Base-by-base conservation (phyloP, 2,113 vertebrate species). In the Callopanchax toddi region DNA sequence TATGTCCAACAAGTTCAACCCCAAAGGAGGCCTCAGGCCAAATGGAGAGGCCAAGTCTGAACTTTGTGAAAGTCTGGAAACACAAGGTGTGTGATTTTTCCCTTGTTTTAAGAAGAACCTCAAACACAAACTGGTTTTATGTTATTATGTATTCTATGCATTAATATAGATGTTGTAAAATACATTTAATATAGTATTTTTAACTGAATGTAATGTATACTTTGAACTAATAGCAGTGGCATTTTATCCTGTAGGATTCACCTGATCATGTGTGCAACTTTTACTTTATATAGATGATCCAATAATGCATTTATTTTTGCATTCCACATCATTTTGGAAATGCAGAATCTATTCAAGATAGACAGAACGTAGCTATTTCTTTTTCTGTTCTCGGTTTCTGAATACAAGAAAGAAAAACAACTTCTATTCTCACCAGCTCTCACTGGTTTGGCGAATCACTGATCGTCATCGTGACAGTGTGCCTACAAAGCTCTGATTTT, bases 1-100 rank as follows among this genome's bases (percentile, higher is more conserved):
- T 77, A 98, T 98, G 96, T 95, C 96, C 90, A 98, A 97, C 93
- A 98, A 98, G 90, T 98, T 98, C 91, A 96, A 94, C 16, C 95
- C 96, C 84, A 98, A 97, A 79, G 95, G 94, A 58, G 85, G 93
- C 69, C 93, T 96, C 85, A 92, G 96, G 62, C 96, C 96, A 83
- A 98, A 98, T 0, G 96, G 96, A 7, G 96, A 98, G 81, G 96
- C 96, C 89, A 97, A 97, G 86, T 96, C 96, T 0, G 96, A 98
- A 88, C 93, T 98, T 74, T 98, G 96, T 2, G 96, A 98, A 80
- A 97, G 93, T 86, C 93, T 97, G 12, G 96, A 98, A 84, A 94
- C 94, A 15, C 96, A 97, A 86, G 95, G 96, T 97, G 89, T 91
- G 55, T 68, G 17, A 66, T 25, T 22, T 0, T 2, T 0, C 0